Percentiles rank a stretch among this genome's conserved stretches.
Evolutionary conservation across 1,140 invertebrate genomes (phyloP).

Genomic region (Rhysida immarginata): DNA sequence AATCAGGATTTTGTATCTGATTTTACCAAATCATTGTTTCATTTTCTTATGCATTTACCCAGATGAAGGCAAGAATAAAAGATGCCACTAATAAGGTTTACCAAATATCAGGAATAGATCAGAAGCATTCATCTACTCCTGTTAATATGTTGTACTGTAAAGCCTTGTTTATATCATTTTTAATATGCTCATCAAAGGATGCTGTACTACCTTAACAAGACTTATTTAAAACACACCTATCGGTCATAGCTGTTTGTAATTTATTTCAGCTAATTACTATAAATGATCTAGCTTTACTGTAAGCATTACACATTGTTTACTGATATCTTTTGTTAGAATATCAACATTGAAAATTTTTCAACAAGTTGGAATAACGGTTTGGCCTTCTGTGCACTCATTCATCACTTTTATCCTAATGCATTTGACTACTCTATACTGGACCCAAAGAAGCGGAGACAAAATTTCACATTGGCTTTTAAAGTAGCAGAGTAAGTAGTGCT

Average conservation of each 20-base stretch:
- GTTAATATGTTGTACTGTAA: too few species aligned
- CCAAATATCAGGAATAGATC: too few species aligned
- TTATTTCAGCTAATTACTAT: background rate
- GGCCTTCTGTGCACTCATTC: slow-evolving; percentile 89
- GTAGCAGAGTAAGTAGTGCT: slow-evolving; percentile 95
- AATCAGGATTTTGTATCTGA: too few species aligned
- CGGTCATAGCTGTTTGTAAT: background rate
- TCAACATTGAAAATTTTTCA: slow-evolving; percentile 91
- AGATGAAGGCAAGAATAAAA: too few species aligned
- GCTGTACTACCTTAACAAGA: background rate
- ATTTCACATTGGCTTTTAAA: slow-evolving; percentile 92
- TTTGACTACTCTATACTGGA: slow-evolving; percentile 81
- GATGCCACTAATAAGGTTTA: too few species aligned
- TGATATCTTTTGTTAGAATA: slow-evolving; percentile 46
- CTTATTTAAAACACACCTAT: background rate
- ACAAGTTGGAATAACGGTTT: slow-evolving; percentile 90
- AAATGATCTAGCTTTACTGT: background rate
- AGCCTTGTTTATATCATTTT: too few species aligned
- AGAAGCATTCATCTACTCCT: too few species aligned
- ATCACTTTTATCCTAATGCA: slow-evolving; percentile 87
- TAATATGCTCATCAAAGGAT: too few species aligned
- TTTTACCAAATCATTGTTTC: too few species aligned
- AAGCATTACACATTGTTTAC: background rate
- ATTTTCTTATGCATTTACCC: too few species aligned
- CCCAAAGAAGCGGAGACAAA: slow-evolving; percentile 72